Conservation (phyloP, 2,113 vertebrate species). For the Spheniscus mendiculus region DNA sequence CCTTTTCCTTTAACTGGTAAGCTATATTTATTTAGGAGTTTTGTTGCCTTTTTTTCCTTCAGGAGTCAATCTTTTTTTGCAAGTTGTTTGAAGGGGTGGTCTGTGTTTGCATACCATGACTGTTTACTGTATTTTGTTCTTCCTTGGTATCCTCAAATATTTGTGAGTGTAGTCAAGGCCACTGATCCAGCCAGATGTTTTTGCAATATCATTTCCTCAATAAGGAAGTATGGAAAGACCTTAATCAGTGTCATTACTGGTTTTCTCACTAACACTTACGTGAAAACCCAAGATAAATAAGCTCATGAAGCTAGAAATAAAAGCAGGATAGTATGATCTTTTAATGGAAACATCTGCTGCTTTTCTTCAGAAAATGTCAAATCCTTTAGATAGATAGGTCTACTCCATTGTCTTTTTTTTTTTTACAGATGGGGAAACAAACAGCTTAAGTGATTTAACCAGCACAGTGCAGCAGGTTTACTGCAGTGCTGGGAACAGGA, state of each 20-base stretch:
- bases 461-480: neutral
- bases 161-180: neutral
- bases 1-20: neutral
- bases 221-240: neutral
- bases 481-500: neutral
- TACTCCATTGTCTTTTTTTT: neutral
- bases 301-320: neutral
- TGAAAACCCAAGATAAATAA: conserved; percentile 8
- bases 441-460: neutral
- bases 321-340: neutral
- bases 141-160: neutral
- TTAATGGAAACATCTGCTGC: neutral
- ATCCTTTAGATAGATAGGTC: neutral
- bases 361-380: neutral
- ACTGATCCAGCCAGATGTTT: neutral
- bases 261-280: neutral
- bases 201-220: neutral
- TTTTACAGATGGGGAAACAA: neutral
- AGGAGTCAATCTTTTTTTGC: neutral
- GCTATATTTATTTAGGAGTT: neutral
- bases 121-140: neutral
- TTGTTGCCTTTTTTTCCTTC: neutral
- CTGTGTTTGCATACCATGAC: neutral
- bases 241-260: neutral
- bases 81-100: neutral